Percentiles rank a stretch among this genome's conserved stretches.
phyloP scores from a whole-genome alignment of 2,113 vertebrate genomes.

The Eretmodus cyanostictus region DNA sequence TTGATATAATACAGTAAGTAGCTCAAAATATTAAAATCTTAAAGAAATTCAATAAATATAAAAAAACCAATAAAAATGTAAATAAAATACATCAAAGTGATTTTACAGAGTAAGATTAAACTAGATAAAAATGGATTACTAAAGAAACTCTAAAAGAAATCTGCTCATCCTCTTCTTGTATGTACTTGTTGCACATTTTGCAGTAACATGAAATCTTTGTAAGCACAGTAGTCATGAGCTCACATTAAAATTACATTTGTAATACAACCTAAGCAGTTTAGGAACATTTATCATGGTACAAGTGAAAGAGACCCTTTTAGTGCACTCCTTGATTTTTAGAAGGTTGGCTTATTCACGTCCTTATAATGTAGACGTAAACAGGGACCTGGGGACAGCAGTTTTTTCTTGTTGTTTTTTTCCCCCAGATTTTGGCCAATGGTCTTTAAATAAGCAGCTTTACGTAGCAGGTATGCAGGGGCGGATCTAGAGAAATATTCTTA shows the following conservation, averaged over 20 bases:
- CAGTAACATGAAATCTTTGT: background rate
- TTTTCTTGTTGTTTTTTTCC: background rate
- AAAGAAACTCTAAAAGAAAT: background rate
- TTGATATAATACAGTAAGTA: background rate
- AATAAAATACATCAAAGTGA: background rate
- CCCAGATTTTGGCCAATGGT: background rate
- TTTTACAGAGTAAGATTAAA: background rate
- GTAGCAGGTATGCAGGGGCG: background rate
- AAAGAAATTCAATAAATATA: background rate
- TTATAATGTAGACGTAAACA: background rate
- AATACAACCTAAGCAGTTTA: background rate
- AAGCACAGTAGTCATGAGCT: background rate
- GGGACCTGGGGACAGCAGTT: background rate
- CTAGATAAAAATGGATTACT: background rate
- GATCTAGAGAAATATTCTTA: background rate
- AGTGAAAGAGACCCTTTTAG: background rate
- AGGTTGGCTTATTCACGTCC: background rate
- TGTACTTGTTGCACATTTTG: background rate
- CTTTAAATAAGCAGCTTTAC: background rate
- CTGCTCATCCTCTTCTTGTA: background rate
- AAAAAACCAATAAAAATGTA: fast-evolving
- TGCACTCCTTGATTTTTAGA: background rate
- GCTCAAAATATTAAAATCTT: background rate
- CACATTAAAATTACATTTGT: background rate
- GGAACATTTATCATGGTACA: background rate